Base-by-base conservation (phyloP, 2,888 invertebrate genomes). In the Drosophila kanekoi region DNA sequence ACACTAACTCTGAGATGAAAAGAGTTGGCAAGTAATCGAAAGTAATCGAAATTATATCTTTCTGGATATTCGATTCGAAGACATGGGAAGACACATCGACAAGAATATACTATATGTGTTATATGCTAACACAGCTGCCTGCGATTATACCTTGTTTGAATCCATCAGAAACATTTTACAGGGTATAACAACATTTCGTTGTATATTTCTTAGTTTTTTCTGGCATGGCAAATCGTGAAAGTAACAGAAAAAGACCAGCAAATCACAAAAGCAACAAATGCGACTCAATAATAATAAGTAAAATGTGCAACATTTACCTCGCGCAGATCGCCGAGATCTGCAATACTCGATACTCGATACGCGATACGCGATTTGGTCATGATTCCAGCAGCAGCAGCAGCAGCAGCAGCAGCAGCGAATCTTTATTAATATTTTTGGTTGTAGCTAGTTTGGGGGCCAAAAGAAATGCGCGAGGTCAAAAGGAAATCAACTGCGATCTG, bases 381-480 rank as follows among this genome's bases (percentile, higher is more conserved):
- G 81, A 88, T 79, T 79, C 68, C 23, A 23, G 23, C 23, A 23
- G 23, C 23, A 18, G 18, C 18, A 18, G 18, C 20, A 20, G 20
- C 20, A 20, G 20, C 20, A 54, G 47, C 59, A 32, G 61, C 53
- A 33, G 45, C 58, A 61, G 5, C 44, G 67, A 82, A 64, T 75
- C 80, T 81, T 84, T 81, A 81, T 86, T 81, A 81, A 81, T 88
- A 86, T 79, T 67, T 67, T 16, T 35, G 10, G 35, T 35, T 33
- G 33, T 44, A 35, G 59, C 37, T n/a, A 48, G 47, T 53, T 69
- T 56, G 35, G 35, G 59, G 60, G 58, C 53, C 51, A 56, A 68
- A 79, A 76, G 60, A 60, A 60, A 60, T 75, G 82, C 68, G 69
- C 89, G 87, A 79, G 82, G 82, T 89, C 89, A 82, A 87, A 60